Evolutionary conservation across 2,797 vertebrate species (phyloP).

Genomic region (Erethizon dorsatum): DNA sequence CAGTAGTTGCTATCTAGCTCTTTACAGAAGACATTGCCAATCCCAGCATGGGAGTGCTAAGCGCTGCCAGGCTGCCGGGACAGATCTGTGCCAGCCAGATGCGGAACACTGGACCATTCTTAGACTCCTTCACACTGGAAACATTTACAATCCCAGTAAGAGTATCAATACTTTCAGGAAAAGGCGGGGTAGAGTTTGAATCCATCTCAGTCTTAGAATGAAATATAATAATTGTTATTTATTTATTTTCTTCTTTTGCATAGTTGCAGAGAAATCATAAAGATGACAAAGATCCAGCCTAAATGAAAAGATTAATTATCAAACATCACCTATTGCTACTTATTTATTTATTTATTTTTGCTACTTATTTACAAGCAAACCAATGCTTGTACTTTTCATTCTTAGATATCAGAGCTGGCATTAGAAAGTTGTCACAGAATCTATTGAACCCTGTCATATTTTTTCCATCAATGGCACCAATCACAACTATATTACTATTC

Average conservation of each 20-base stretch:
- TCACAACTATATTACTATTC: neutral
- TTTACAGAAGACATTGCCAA: neutral
- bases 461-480: neutral
- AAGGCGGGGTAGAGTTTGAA: neutral
- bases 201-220: neutral
- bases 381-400: slow-evolving; percentile 2
- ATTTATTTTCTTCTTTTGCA: neutral
- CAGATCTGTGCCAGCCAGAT: neutral
- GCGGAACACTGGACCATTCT: neutral
- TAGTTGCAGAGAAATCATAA: neutral
- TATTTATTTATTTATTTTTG: neutral
- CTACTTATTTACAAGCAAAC: neutral
- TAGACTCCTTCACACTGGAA: neutral
- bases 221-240: neutral
- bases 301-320: slow-evolving; percentile 31
- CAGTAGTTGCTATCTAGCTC: neutral
- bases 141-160: neutral
- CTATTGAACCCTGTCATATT: neutral
- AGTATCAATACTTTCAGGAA: neutral
- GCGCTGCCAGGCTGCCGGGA: neutral
- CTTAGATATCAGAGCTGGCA: neutral
- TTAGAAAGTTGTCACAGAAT: neutral
- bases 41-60: neutral
- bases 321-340: neutral
- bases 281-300: neutral